Percentiles rank a stretch among this genome's conserved stretches.
These are phyloP conservation scores for Doris montereyensis DNA, from an alignment of 2,888 invertebrate species.

Conservation along the genomic window DNA sequence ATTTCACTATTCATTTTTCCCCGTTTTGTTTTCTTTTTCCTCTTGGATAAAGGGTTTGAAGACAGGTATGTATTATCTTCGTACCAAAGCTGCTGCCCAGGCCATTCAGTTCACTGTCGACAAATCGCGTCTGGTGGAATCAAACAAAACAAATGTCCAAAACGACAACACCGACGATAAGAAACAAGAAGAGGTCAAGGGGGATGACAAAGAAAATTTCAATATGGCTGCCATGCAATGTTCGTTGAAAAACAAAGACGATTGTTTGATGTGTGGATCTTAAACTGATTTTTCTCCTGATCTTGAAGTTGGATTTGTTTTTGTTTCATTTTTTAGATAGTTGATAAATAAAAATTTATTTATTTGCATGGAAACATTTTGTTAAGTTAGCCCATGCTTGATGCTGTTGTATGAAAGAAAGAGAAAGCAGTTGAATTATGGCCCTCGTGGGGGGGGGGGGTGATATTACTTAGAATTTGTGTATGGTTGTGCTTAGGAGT, in stretches of 20 bases:
- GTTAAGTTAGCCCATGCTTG: no score
- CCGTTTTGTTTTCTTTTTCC: constrained; percentile 41
- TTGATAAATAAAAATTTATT: no score
- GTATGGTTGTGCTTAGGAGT: no score
- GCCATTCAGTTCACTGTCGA: constrained; percentile 99
- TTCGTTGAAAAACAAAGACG: constrained; percentile 89
- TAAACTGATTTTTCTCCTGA: no score
- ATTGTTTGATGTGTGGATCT: constrained; percentile 84
- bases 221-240: constrained; percentile 87
- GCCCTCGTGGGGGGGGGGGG: no score
- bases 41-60: constrained; percentile 97
- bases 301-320: no score
- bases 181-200: not conserved
- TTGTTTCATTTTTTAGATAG: no score
- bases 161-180: constrained; percentile 2
- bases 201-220: not conserved
- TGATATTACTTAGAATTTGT: no score
- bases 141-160: constrained; percentile 21
- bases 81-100: constrained; percentile 95
- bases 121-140: constrained; percentile 79
- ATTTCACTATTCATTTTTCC: no score
- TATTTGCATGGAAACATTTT: no score
- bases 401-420: no score
- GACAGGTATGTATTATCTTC: constrained; percentile 98
- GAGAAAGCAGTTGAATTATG: no score